These are phyloP conservation scores for Phrynosoma blainvillii DNA, from an alignment of 2,113 vertebrate genomes.

Conservation along the genomic window DNA sequence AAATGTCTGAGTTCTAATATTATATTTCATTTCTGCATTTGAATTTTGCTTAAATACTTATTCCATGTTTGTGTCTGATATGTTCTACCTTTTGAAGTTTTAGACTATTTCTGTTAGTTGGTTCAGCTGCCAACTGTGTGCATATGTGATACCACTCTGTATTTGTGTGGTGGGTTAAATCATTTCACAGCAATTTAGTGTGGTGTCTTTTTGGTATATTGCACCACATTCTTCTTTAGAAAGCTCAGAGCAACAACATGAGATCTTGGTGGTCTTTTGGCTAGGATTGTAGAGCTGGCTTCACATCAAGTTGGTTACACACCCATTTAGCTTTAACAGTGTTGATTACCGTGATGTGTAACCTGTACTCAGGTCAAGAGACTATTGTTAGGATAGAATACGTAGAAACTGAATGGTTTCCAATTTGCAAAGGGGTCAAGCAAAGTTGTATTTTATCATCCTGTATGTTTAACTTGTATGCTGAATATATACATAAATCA, in stretches of 20 bases:
- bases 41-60: not conserved
- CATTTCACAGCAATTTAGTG: not conserved
- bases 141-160: not conserved
- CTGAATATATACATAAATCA: too few relatives aligned
- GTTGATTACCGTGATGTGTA: too few relatives aligned
- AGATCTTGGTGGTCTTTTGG: not conserved
- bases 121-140: not conserved
- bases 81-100: not conserved
- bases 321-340: not conserved
- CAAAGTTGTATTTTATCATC: too few relatives aligned
- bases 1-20: not conserved
- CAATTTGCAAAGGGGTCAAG: too few relatives aligned
- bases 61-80: not conserved
- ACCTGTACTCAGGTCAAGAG: too few relatives aligned
- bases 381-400: too few relatives aligned
- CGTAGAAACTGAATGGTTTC: too few relatives aligned
- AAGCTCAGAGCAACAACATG: not conserved
- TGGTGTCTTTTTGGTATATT: not conserved
- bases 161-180: not conserved
- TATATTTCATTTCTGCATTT: not conserved
- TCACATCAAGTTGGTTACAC: not conserved
- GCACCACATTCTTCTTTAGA: not conserved
- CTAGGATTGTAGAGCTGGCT: not conserved
- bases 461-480: too few relatives aligned
- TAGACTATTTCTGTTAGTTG: not conserved